phyloP scores from a whole-genome alignment of 2,113 vertebrate species.

The Neolamprologus ventralis region DNA sequence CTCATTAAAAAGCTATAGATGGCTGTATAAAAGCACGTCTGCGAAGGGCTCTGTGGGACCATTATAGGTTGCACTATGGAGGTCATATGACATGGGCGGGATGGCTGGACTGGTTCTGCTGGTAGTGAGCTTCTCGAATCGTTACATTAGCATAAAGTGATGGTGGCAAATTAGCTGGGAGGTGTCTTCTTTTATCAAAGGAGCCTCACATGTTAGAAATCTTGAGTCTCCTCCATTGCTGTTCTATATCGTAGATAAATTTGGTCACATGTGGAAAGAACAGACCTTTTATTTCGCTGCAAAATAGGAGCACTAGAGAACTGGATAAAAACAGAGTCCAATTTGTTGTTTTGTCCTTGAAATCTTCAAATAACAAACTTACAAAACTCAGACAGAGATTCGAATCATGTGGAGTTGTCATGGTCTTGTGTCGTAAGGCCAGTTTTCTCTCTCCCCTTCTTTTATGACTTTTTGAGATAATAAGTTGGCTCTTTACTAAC shows the following conservation, averaged over 20 bases:
- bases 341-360: background rate
- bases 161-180: background rate
- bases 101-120: background rate
- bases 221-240: background rate
- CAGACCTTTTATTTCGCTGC: background rate
- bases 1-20: background rate
- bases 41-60: background rate
- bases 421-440: background rate
- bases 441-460: background rate
- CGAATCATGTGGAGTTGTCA: background rate
- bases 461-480: background rate
- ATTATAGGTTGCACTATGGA: background rate
- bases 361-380: background rate
- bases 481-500: background rate
- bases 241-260: background rate
- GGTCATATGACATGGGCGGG: background rate
- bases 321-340: background rate
- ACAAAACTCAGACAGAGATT: background rate
- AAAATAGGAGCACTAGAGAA: background rate
- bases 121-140: background rate
- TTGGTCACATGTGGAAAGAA: background rate
- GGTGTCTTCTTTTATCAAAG: background rate
- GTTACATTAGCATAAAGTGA: background rate
- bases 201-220: background rate
- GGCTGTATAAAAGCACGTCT: background rate